These are phyloP conservation scores for Bombyx huttoni DNA, from an alignment of 2,888 invertebrate genomes.

Conservation along the genomic window DNA sequence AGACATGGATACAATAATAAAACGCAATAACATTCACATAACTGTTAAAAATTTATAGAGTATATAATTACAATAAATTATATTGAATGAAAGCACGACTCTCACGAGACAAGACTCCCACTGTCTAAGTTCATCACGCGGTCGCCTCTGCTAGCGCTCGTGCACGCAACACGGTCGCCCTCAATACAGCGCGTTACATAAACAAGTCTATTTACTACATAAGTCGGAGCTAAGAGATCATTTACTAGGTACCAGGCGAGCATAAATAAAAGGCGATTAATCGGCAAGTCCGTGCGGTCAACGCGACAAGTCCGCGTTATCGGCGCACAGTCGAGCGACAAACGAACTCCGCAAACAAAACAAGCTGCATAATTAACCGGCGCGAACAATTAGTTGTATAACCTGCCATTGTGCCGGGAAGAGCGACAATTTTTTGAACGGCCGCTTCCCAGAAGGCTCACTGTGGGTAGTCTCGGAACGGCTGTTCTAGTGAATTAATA, in stretches of 20 bases:
- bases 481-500: slow-evolving; percentile 54
- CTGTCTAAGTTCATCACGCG: not conserved
- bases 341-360: slow-evolving; percentile 32
- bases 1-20: too few species aligned
- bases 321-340: slow-evolving; percentile 4
- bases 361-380: slow-evolving; percentile 53
- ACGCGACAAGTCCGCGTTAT: slow-evolving; percentile 11
- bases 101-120: not conserved
- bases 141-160: not conserved
- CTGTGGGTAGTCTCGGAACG: slow-evolving; percentile 27
- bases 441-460: slow-evolving; percentile 59
- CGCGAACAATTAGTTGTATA: slow-evolving; percentile 62
- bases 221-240: not conserved
- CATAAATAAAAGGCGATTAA: slow-evolving; percentile 10
- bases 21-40: not conserved
- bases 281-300: slow-evolving; percentile 8
- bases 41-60: not conserved
- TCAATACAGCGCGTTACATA: not conserved
- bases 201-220: not conserved
- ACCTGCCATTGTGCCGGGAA: slow-evolving; percentile 53
- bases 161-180: not conserved
- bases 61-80: not conserved
- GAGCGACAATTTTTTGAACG: slow-evolving; percentile 38
- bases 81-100: not conserved
- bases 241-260: slow-evolving; percentile 1